Base-by-base conservation (phyloP, 2,113 vertebrate genomes). In the Prietella phreatophila region DNA sequence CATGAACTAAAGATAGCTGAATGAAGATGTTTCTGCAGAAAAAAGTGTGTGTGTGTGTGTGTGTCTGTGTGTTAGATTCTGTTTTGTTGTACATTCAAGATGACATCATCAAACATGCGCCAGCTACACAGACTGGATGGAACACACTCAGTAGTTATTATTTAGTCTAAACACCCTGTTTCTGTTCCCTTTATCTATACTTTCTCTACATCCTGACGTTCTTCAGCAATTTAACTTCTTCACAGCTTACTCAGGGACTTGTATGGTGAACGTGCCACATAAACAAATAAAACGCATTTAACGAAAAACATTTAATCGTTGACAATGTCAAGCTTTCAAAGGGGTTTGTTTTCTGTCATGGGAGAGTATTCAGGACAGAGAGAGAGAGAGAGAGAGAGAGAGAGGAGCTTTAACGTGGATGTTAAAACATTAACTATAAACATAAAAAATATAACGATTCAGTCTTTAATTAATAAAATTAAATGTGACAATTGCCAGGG, bases 41-140 rank as follows among this genome's bases (percentile, higher is more conserved):
- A 55, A 27, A 39, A 75, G 42, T 27, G 73, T 50, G 10, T n/a
- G 42, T 53, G 42, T 42, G 15, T 3, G 42, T n/a, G 25, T 53
- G 15, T 3, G 42, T n/a, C 13, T 53, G 47, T 50, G 42, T 79
- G 20, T 53, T 55, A 20, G 79, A 81, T 33, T 53, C 79, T 33
- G 53, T 36, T 58, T 36, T 81, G 53, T 36, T 81, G 27, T 30
- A 19, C 78, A 53, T n/a, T 79, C 36, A 53, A 50, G 6, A 79
- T 79, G 75, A 79, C 75, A 81, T 81, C 53, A 81, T 81, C 78
- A 56, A 58, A 56, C 53, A 20, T 39, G 20, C 9, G 33, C 56
- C 56, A 39, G 20, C 56, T 60, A 39, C 80, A 82, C 79, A 81
- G 53, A 33, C 79, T 50, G 42, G 25, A 78, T 50, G 42, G 25